Percentiles rank a stretch among this genome's conserved stretches.
Conservation (phyloP, 2,888 invertebrate genomes). For the Platynereis dumerilii region DNA sequence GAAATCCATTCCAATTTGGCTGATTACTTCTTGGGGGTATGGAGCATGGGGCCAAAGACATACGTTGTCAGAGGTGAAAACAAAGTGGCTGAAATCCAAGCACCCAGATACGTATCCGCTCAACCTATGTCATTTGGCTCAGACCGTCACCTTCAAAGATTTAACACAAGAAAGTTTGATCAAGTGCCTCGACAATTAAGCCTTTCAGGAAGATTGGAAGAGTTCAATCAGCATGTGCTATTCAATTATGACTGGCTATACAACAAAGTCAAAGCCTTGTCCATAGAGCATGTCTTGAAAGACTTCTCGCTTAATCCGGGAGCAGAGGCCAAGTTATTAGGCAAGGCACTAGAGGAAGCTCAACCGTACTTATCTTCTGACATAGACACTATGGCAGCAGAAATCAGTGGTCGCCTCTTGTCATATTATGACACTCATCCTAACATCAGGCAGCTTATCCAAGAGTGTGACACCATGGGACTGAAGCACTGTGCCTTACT, state of each 20-base stretch:
- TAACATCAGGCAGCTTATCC: conserved; percentile 53
- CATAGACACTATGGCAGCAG: conserved; percentile 56
- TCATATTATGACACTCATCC: conserved; percentile 54
- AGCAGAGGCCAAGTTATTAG: conserved; percentile 53
- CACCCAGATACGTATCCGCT: conserved; percentile 45
- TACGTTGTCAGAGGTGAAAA: conserved; percentile 4
- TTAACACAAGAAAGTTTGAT: conserved; percentile 58
- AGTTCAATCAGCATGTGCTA: conserved; percentile 52
- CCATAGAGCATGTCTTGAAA: conserved; percentile 53
- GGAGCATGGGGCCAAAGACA: conserved; percentile 12
- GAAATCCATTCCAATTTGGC: conserved; percentile 54
- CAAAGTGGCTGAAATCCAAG: conserved; percentile 11
- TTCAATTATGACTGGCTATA: conserved; percentile 62
- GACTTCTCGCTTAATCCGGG: conserved; percentile 57
- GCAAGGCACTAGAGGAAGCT: conserved; percentile 52
- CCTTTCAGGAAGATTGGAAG: conserved; percentile 52
- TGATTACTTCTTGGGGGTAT: conserved; percentile 56
- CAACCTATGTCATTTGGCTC: conserved; percentile 49
- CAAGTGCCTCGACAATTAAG: conserved; percentile 59
- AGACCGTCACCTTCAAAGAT: conserved; percentile 39
- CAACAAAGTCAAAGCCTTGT: conserved; percentile 58
- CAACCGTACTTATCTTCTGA: conserved; percentile 49
- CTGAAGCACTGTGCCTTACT: conserved; percentile 53
- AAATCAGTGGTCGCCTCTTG: conserved; percentile 57
- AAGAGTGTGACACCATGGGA: conserved; percentile 55